Evolutionary conservation across 2,113 vertebrate genomes (phyloP), one percentile per base, ranked within the genome.

Genomic region (Sceloporus tristichus): DNA sequence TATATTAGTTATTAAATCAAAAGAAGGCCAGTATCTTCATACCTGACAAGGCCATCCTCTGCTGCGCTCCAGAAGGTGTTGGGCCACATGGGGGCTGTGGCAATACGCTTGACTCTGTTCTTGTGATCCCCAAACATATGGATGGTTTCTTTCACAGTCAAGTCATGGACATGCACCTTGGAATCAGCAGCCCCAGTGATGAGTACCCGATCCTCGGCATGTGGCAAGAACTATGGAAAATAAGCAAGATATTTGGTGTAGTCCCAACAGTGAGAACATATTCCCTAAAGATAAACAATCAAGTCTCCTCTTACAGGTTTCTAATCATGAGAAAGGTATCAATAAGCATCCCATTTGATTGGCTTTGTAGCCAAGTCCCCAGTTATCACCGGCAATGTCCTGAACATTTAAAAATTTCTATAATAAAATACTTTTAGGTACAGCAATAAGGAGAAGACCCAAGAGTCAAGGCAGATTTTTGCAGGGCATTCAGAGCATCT

Each of bases 111-210:
- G 40, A 99, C 99, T 27, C 99, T 96, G 95, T 99, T 99, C 40
- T 99, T 99, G 89, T 99, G 99, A 90, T 99, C 99, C 53, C 98
- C 98, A 96, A 99, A 99, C 98, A 99, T 99, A 91, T 99, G 99
- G 95, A 98, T 98, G 4, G 98, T 99, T 95, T 99, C 99, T 95
- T 99, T 99, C 81, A 97, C 98, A 0, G 98, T 98, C 95, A 99
- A 76, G 95, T 99, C 99, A 0, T 99, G 99, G 80, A 99, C 99
- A 0, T 99, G 99, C 90, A 99, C 98, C 94, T 99, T 99, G 87
- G 98, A 99, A 94, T 99, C 99, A 0, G 99, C 99, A 27, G 99
- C 99, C 11, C 99, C 99, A 0, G 98, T 99, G 86, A 99, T 97
- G 93, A 99, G 96, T 96, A 99, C 99, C 25, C 99, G 97, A 95